These are phyloP conservation scores for Oryzias melastigma DNA, from an alignment of 2,113 vertebrate genomes.

Conservation along the genomic window DNA sequence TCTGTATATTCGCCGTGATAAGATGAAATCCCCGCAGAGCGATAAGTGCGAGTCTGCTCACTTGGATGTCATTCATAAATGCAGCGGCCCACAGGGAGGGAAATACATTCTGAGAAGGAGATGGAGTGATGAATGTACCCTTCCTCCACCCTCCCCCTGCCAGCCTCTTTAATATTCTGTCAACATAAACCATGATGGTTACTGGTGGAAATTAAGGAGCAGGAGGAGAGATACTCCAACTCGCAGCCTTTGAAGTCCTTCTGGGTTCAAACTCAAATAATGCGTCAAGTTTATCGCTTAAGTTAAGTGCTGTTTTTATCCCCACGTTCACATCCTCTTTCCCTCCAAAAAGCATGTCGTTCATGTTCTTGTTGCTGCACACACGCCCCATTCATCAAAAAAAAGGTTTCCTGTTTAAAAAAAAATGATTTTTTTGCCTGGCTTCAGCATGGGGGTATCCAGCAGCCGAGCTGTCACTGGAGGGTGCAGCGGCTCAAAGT, in stretches of 20 bases:
- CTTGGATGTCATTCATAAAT: constrained; percentile 50
- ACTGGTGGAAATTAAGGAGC: constrained; percentile 67
- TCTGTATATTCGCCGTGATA: constrained; percentile 18
- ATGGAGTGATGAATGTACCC: constrained; percentile 49
- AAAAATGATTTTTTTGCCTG: constrained; percentile 43
- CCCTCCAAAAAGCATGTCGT: constrained; percentile 57
- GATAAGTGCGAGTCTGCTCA: constrained; percentile 46
- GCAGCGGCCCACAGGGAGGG: constrained; percentile 33
- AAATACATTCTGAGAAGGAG: constrained; percentile 32
- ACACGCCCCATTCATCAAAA: constrained; percentile 42
- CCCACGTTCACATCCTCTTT: constrained; percentile 44
- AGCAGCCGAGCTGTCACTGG: constrained; percentile 6
- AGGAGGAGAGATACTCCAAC: constrained; percentile 64
- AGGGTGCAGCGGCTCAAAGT: constrained; percentile 5
- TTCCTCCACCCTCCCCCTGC: constrained; percentile 34
- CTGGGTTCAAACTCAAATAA: constrained; percentile 54
- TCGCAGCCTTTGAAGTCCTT: constrained; percentile 66
- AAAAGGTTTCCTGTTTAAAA: constrained; percentile 32
- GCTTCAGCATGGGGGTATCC: constrained; percentile 7
- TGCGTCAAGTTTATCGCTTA: constrained; percentile 71
- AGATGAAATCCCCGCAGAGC: constrained; percentile 43
- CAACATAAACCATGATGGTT: constrained; percentile 63
- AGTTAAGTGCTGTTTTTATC: constrained; percentile 68
- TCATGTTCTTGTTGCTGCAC: constrained; percentile 28
- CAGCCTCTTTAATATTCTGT: constrained; percentile 65